These are phyloP conservation scores for Eulimnadia texana DNA, from an alignment of 1,140 invertebrate genomes.

Conservation along the genomic window DNA sequence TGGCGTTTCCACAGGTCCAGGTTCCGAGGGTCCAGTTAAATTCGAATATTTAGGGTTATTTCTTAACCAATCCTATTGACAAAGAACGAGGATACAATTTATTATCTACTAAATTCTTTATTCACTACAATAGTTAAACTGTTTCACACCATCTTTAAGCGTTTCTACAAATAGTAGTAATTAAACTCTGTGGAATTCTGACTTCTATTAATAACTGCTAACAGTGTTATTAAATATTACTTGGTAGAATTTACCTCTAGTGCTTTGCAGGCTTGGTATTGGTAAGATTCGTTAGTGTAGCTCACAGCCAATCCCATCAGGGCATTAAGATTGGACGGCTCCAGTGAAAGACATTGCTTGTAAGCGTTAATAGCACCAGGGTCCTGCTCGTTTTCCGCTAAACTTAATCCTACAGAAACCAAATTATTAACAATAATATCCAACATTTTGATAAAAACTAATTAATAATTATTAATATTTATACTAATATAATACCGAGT, in stretches of 20 bases:
- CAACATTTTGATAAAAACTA: not conserved
- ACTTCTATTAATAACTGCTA: no score
- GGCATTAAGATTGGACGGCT: conserved; percentile 65
- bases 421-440: not conserved
- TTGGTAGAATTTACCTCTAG: conserved; percentile 28
- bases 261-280: conserved; percentile 37
- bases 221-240: not conserved
- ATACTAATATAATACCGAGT: conserved; percentile 47
- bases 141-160: no score
- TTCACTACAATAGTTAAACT: no score
- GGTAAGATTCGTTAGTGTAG: conserved; percentile 78
- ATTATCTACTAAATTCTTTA: not conserved
- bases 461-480: not conserved
- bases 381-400: conserved; percentile 87
- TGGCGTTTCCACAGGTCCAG: not conserved
- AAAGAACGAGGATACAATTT: conserved; percentile 13
- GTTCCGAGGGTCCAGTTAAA: conserved; percentile 31
- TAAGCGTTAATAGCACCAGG: conserved; percentile 75
- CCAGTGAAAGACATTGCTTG: conserved; percentile 65
- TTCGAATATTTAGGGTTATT: conserved; percentile 70
- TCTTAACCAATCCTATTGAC: conserved; percentile 55
- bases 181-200: no score
- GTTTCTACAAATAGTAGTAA: no score
- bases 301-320: conserved; percentile 82
- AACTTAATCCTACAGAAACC: conserved; percentile 46